Conservation (phyloP, 2,797 vertebrate species). For the Epinephelus coioides region DNA sequence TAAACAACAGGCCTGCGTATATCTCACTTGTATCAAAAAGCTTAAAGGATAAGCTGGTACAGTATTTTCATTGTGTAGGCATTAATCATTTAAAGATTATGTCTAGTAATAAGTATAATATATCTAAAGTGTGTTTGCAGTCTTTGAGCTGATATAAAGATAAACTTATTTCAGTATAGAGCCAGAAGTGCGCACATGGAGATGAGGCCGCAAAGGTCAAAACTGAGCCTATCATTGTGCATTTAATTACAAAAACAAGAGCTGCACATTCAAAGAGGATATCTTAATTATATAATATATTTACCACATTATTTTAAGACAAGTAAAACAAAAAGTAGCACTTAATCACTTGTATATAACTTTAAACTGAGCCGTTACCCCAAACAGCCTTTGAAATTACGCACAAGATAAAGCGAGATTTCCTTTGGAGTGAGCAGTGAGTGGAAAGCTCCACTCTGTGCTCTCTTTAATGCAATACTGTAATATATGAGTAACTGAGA, state of each 20-base stretch:
- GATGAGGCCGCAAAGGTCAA: constrained; percentile 42
- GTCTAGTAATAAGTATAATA: constrained; percentile 1
- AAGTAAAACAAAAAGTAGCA: not conserved
- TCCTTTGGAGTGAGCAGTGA: not conserved
- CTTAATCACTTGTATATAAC: not conserved
- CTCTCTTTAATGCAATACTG: not conserved
- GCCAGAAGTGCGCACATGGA: not conserved
- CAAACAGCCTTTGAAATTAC: constrained; percentile 26
- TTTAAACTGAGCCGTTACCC: not conserved
- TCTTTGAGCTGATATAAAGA: not conserved
- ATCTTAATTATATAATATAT: not conserved
- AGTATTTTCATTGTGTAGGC: not conserved
- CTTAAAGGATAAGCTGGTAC: not conserved
- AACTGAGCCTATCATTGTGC: constrained; percentile 6
- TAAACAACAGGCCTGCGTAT: not conserved
- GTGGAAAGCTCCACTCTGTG: not conserved
- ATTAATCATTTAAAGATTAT: not conserved
- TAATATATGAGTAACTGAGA: not conserved
- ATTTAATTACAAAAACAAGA: not conserved
- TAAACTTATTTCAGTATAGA: not conserved
- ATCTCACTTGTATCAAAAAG: not conserved
- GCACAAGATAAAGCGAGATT: not conserved
- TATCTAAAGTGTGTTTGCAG: not conserved
- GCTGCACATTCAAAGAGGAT: not conserved
- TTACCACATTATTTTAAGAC: not conserved